Base-by-base conservation (phyloP, 2,797 vertebrate species). In the Parauchenoglanis punctatus region DNA sequence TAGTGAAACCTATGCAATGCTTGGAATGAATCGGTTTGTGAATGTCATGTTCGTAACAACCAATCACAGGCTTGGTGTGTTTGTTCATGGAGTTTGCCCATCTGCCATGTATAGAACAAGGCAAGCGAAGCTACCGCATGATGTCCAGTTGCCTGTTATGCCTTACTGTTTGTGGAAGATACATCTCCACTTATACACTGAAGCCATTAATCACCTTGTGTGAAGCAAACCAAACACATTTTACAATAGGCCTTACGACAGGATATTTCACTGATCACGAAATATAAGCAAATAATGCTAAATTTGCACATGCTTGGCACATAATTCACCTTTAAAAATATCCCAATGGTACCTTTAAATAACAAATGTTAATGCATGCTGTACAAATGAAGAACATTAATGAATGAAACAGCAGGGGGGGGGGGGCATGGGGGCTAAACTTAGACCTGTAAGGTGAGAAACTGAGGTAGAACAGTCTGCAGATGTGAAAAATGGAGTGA, bases 361-460 rank as follows among this genome's bases (percentile, higher is more conserved):
- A 72, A 28, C 76, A 54, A 81, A 75, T 18, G 68, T 46, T 49
- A 88, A 88, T 63, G 49, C 49, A 86, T 81, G 77, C 83, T 46
- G 86, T 84, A 81, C 83, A 85, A 88, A 88, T 84, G 73, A 83
- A 84, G 84, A 89, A 82, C 67, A 86, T 87, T 88, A 87, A 88
- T 90, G 82, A 59, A 89, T 87, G 89, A 83, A 82, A 85, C 76
- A 80, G 83, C n/a, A 7, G 63, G 87, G 81, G 88, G 87, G 81
- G 88, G 35, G 49, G 86, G 86, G 84, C 83, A 85, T 85, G 72
- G 75, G 86, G 88, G 6, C 58, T 87, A 86, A 81, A 87, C 89
- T 90, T 80, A 76, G 73, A 89, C 78, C 86, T 90, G 83, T 84
- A 88, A 91, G 89, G 86, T 89, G 85, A 87, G 88, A 91, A 89